Evolutionary conservation across 2,888 invertebrate species (phyloP).

Genomic region (Pseudeuparius sepicola): DNA sequence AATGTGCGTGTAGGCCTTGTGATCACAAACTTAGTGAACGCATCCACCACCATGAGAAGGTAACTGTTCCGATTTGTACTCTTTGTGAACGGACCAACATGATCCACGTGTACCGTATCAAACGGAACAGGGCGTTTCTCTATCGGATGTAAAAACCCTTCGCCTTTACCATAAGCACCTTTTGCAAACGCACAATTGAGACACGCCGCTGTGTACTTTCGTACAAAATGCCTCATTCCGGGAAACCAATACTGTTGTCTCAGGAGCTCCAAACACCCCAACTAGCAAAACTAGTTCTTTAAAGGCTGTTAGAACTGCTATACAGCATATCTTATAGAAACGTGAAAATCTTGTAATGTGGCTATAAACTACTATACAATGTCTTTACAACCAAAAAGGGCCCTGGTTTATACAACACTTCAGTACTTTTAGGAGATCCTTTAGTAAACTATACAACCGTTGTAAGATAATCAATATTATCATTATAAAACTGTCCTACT

Average conservation of each 20-base stretch:
- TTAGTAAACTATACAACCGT: too few species aligned
- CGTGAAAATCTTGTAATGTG: too few species aligned
- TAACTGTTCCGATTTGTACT: slow-evolving; percentile 15
- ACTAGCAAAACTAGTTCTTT: too few species aligned
- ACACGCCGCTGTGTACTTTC: slow-evolving; percentile 21
- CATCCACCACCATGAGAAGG: slow-evolving; percentile 21
- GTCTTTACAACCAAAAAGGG: too few species aligned
- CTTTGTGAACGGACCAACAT: slow-evolving; percentile 9
- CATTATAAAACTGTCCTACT: too few species aligned
- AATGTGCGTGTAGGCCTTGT: slow-evolving; percentile 7
- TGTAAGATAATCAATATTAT: too few species aligned
- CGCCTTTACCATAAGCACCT: slow-evolving; percentile 20
- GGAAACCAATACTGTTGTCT: slow-evolving; percentile 16
- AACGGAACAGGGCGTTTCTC: slow-evolving; percentile 10
- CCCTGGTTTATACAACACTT: too few species aligned
- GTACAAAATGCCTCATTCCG: slow-evolving; percentile 16
- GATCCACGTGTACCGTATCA: slow-evolving; percentile 14
- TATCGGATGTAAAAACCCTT: slow-evolving; percentile 11
- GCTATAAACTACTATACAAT: too few species aligned
- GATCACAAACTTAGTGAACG: slow-evolving; percentile 13
- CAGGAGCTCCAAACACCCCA: slow-evolving; percentile 11
- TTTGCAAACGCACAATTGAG: slow-evolving; percentile 30
- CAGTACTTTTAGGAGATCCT: too few species aligned
- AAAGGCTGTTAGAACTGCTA: too few species aligned
- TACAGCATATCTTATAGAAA: too few species aligned